Evolutionary conservation across 2,113 vertebrate species (phyloP).

Genomic region (Bambusicola thoracicus): DNA sequence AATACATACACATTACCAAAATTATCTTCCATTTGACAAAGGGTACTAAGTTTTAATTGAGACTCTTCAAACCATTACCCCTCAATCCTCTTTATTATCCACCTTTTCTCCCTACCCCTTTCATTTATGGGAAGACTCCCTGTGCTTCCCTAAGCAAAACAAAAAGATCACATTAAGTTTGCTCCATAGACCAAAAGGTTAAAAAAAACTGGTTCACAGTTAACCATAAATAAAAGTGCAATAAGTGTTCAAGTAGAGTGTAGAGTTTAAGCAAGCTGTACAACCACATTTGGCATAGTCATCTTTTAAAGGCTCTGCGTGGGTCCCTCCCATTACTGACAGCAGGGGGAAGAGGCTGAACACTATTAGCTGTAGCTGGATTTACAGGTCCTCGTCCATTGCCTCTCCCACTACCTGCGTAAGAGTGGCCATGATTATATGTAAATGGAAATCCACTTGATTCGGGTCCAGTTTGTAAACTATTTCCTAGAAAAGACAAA

Average conservation of each 20-base stretch:
- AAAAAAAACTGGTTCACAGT: constrained; percentile 79
- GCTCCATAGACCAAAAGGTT: constrained; percentile 62
- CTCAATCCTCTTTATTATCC: background rate
- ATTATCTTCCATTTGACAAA: constrained; percentile 46
- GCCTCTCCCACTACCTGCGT: constrained; percentile 82
- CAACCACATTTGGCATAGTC: constrained; percentile 69
- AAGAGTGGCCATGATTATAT: constrained; percentile 76
- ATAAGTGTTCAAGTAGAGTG: constrained; percentile 94
- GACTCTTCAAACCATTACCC: constrained; percentile 29
- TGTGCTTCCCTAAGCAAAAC: constrained; percentile 58
- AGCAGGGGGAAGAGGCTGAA: constrained; percentile 81
- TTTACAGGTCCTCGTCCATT: constrained; percentile 83
- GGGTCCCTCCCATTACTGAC: constrained; percentile 96
- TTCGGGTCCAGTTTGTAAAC: constrained; percentile 81
- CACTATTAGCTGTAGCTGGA: constrained; percentile 64
- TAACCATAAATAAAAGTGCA: constrained; percentile 94
- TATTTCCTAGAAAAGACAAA: constrained; percentile 84
- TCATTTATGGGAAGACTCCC: constrained; percentile 18
- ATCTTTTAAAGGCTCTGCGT: constrained; percentile 88
- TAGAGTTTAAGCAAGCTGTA: constrained; percentile 77
- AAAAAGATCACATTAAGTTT: constrained; percentile 52
- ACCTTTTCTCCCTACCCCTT: constrained; percentile 7
- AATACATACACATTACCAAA: constrained; percentile 44
- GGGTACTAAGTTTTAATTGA: constrained; percentile 31
- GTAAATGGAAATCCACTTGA: constrained; percentile 74